Conservation (phyloP, 2,888 invertebrate species). For the Cheilosia grossa region DNA sequence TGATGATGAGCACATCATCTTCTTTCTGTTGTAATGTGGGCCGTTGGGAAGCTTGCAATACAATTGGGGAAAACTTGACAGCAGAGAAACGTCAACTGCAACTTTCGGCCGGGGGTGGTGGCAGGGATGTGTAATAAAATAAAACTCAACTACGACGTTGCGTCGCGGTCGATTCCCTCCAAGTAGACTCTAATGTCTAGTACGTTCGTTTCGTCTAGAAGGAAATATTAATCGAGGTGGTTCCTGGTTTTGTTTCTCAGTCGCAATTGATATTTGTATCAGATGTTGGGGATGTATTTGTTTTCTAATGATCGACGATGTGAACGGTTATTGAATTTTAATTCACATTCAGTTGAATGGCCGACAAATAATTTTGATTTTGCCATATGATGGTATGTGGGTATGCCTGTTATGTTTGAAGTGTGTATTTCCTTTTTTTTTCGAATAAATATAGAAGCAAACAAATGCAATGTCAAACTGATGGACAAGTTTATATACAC, state of each 20-base stretch:
- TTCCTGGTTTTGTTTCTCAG: constrained; percentile 11
- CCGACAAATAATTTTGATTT: not conserved
- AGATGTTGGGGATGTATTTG: constrained; percentile 18
- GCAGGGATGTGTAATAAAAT: constrained; percentile 7
- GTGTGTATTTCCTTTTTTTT: constrained; percentile 8
- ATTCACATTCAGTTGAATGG: constrained; percentile 13
- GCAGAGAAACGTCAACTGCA: constrained; percentile 18
- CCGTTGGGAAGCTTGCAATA: constrained; percentile 1
- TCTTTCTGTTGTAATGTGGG: constrained; percentile 21
- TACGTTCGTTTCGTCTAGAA: constrained; percentile 33
- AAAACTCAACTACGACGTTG: constrained; percentile 34
- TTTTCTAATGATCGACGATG: constrained; percentile 4
- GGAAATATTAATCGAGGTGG: constrained; percentile 51
- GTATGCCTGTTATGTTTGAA: not conserved
- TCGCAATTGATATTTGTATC: constrained; percentile 16
- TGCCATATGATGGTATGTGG: not conserved
- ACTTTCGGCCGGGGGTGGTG: constrained; percentile 1
- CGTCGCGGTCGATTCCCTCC: constrained; percentile 20
- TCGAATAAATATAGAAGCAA: not conserved
- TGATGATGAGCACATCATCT: constrained; percentile 48
- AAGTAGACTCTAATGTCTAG: not conserved
- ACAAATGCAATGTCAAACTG: not conserved
- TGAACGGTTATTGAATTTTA: constrained; percentile 2
- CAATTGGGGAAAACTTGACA: constrained; percentile 18
- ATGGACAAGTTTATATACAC: too few species aligned